These are phyloP conservation scores for Meleagris gallopavo DNA, from an alignment of 2,113 vertebrate species.

Conservation along the genomic window DNA sequence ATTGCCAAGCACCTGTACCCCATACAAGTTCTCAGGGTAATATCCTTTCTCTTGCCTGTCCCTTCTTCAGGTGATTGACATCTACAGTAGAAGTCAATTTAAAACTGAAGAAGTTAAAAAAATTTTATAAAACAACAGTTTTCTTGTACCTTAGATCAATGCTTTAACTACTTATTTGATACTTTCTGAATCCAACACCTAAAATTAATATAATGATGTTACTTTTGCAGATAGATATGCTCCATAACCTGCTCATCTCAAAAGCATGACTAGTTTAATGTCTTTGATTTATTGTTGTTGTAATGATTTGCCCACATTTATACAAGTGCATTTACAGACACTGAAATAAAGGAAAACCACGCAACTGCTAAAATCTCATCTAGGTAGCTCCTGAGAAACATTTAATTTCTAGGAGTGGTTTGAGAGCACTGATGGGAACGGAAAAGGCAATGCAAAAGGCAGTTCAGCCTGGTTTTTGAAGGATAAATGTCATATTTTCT, in stretches of 20 bases:
- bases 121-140: not conserved
- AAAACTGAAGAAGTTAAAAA: not conserved
- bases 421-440: not conserved
- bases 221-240: not conserved
- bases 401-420: not conserved
- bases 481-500: not conserved
- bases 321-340: not conserved
- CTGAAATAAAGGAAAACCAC: not conserved
- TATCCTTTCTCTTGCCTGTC: not conserved
- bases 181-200: not conserved
- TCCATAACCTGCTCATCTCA: not conserved
- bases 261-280: not conserved
- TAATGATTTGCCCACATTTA: not conserved
- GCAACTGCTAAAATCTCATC: not conserved
- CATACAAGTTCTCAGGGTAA: not conserved
- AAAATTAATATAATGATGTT: not conserved
- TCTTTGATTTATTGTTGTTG: not conserved
- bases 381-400: not conserved
- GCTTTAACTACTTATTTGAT: not conserved
- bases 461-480: not conserved
- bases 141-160: not conserved
- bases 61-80: not conserved
- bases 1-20: not conserved
- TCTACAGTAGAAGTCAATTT: not conserved
- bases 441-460: not conserved